A percentile compares a stretch with the other conserved stretches of the same genome.
phyloP scores from a whole-genome alignment of 2,113 vertebrate genomes.

The rat (Rattus norvegicus) region GRCr8 NC_086034.1:56248501-56249000 shows the following conservation, averaged over 20 bases:
- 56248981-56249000: background rate
- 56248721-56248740: accelerated
- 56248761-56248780: background rate
- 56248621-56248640: constrained; percentile 17
- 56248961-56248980: background rate
- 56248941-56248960: background rate
- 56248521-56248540: background rate
- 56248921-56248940: background rate
- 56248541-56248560: background rate
- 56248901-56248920: accelerated
- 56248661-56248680: background rate
- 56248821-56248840: background rate
- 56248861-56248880: background rate
- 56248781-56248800: background rate
- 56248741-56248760: background rate
- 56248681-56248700: background rate
- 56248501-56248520: constrained; percentile 5
- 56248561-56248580: background rate
- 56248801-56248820: background rate
- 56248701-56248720: background rate
- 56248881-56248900: too few species aligned
- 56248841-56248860: background rate
- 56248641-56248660: background rate
- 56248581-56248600: constrained; percentile 10
- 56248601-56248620: constrained; percentile 16